Evolutionary conservation across 2,888 invertebrate species (phyloP).

Genomic region (Trichogramma dendrolimi): DNA sequence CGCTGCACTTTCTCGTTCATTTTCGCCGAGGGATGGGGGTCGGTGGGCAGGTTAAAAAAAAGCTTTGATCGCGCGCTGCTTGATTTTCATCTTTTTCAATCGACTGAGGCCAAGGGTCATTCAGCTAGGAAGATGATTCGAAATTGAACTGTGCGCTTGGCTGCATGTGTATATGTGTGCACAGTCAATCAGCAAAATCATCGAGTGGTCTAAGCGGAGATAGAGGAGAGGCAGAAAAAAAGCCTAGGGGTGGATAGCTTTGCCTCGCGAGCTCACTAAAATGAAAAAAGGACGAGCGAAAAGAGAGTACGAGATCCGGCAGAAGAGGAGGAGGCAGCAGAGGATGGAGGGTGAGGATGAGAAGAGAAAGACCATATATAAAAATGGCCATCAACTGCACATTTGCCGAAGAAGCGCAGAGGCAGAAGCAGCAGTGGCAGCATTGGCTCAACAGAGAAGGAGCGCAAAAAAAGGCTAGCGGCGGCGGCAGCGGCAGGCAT

Average conservation of each 20-base stretch:
- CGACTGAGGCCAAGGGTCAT: slow-evolving; percentile 20
- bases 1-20: slow-evolving; percentile 20
- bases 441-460: slow-evolving; percentile 21
- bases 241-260: slow-evolving; percentile 24
- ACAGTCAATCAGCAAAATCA: slow-evolving; percentile 26
- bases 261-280: slow-evolving; percentile 32
- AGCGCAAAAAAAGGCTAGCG: slow-evolving; percentile 30
- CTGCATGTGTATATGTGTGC: neutral
- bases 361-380: slow-evolving; percentile 23
- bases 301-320: neutral
- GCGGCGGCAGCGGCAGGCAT: neutral
- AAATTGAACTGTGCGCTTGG: slow-evolving; percentile 23
- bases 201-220: slow-evolving; percentile 26
- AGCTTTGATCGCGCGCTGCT: too few species aligned
- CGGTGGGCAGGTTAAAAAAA: too few species aligned
- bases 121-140: slow-evolving; percentile 27
- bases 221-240: slow-evolving; percentile 13
- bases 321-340: slow-evolving; percentile 27
- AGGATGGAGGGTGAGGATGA: slow-evolving; percentile 27
- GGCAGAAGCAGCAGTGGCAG: neutral
- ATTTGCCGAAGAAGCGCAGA: slow-evolving; percentile 9
- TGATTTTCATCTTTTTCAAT: slow-evolving; percentile 12
- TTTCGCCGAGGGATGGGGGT: too few species aligned
- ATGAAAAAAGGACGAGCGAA: slow-evolving; percentile 13
- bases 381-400: neutral